Evolutionary conservation across 2,113 vertebrate species (phyloP), one percentile per base, ranked within the genome.

Genomic region (Perca schrenkii): DNA sequence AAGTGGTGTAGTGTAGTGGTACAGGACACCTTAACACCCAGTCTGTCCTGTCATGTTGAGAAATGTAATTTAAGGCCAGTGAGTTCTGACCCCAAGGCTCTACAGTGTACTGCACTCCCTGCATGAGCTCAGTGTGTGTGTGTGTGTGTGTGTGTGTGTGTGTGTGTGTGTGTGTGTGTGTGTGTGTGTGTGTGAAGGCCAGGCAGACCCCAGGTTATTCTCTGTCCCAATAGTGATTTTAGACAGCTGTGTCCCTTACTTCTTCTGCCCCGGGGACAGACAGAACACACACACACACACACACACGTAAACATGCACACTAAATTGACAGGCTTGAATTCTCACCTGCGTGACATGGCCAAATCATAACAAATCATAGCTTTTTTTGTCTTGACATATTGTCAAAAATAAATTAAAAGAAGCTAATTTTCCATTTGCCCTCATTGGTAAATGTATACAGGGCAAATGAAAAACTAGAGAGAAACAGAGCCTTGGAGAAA

Each of bases 41-140:
- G 72, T 93, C 87, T 94, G 89, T 86, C 92, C 93, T 91, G 92
- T 94, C 94, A 89, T 89, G 91, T 93, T 88, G 94, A 93, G 92
- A 93, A 93, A 94, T 93, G 90, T 92, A 93, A 95, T 95, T 95
- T 94, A 90, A 94, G 93, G 94, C 91, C 94, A 93, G 89, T 85
- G 89, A 94, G 84, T 90, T 92, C 58, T 88, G 92, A 93, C 94
- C 95, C 92, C 67, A 80, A 77, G 94, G 95, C 93, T 90, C 83
- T 82, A 87, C 83, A 92, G 81, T 90, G 89, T 63, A 85, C 79
- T 43, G 46, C 47, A 19, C 65, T 74, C 69, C 54, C 61, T 84
- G n/a, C 22, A 49, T 83, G 77, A 74, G 77, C 67, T 58, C 43
- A 17, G 50, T 69, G 65, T 77, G 69, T 71, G 40, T 61, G 47